Evolutionary conservation across 2,797 vertebrate genomes (phyloP), one percentile per base, ranked within the genome.

Genomic region (Xerus rutilus): DNA sequence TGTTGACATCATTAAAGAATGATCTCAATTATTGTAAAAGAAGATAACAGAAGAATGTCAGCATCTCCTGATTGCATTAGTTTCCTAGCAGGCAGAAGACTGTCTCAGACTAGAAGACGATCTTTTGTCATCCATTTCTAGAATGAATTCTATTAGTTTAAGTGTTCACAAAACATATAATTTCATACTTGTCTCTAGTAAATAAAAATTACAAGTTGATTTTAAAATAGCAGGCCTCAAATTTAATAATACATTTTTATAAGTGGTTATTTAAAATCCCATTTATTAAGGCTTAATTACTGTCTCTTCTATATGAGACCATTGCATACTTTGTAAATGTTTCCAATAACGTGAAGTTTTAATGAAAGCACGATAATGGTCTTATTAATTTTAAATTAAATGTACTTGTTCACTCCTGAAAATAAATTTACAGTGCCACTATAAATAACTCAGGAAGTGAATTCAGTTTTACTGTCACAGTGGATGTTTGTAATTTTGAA

Each of bases 371-470:
- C 30, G 94, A 88, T 95, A 97, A 88, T 94, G 73, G 45, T 87
- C 35, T 97, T 96, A 96, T 94, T 94, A 97, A 97, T 92, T 96
- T 96, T 97, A 96, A 97, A 97, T 97, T 97, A 96, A 97, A 82
- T 83, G 28, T 72, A 90, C 59, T 92, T 94, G 88, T 90, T 96
- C 81, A 94, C 81, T 95, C 95, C 81, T 94, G 62, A 93, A 96
- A 96, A 94, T 95, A 95, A 96, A 95, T 81, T 94, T 94, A 77
- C 95, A 94, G 57, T 82, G 76, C 57, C 47, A 59, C 90, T 93
- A 47, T 86, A 95, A 95, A 93, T 97, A 97, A 93, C 89, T 83
- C 76, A 49, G 69, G 59, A 96, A 88, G 15, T 62, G 30, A 90
- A 74, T 83, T 92, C 57, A 67, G 76, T 95, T 95, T 95, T 85